These are phyloP conservation scores for Erynnis tages DNA, from an alignment of 2,888 invertebrate genomes.

Conservation along the genomic window DNA sequence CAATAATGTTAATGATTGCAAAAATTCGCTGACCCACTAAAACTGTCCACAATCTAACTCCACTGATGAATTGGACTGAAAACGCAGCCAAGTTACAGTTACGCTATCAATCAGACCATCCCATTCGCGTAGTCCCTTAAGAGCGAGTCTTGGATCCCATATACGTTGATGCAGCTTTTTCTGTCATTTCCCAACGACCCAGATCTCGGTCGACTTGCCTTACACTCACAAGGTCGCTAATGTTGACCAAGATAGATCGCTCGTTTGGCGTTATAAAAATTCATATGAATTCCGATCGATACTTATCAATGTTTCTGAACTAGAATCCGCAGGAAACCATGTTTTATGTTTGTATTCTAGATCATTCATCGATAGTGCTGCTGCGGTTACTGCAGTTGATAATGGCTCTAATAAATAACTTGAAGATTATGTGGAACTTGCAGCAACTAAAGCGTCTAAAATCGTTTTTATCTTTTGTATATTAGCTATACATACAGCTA, in stretches of 20 bases:
- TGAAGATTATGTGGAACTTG: neutral
- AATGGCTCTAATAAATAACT: constrained; percentile 7
- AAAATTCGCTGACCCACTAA: neutral
- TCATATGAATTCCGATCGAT: constrained; percentile 44
- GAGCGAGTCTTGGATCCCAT: constrained; percentile 47
- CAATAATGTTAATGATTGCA: too few relatives aligned
- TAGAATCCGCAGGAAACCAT: constrained; percentile 33
- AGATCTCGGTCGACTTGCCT: constrained; percentile 47
- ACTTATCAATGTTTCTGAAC: constrained; percentile 42
- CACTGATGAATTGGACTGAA: constrained; percentile 14
- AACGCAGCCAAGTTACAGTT: constrained; percentile 61
- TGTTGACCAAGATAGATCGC: constrained; percentile 41
- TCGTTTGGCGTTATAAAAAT: constrained; percentile 39
- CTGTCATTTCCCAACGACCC: constrained; percentile 66
- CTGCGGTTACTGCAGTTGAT: constrained; percentile 8
- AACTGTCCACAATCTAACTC: constrained; percentile 5
- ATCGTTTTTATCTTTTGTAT: too few relatives aligned
- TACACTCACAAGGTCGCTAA: constrained; percentile 63
- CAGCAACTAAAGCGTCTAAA: too few relatives aligned
- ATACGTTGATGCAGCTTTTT: constrained; percentile 69
- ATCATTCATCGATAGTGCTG: constrained; percentile 6
- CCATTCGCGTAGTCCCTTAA: constrained; percentile 51
- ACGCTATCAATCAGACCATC: constrained; percentile 64
- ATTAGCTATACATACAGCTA: too few relatives aligned
- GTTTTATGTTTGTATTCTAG: constrained; percentile 26